Base-by-base conservation (phyloP, 1,140 invertebrate species). In the Zaprionus nigranus region DNA sequence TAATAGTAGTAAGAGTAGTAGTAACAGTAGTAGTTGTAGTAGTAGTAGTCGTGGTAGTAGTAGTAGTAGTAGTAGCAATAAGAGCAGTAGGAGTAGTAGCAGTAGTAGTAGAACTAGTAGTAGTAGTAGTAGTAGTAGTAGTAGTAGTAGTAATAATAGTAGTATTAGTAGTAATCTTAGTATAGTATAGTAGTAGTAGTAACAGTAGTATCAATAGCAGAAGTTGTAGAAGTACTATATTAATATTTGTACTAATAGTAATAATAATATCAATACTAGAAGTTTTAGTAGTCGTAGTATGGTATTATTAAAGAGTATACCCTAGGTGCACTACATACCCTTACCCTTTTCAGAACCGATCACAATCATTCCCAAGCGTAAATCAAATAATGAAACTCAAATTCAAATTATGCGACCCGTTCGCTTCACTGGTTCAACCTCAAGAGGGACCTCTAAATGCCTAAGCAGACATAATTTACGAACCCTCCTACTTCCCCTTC, bases 341-440 rank as follows among this genome's bases (percentile, higher is more conserved):
- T 22, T 0, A 6, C 20, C 20, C 5, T 12, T 12, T 6, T 34
- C 22, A 49, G 11, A 28, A 59, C 34, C 38, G 57, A 20, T 13
- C 36, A 30, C 28, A 61, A 74, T 46, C 53, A 54, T 70, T 67
- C 40, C 15, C 53, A 34, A 40, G 40, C 38, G 62, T 87, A 87
- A 87, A 87, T 87, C 84, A 87, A 70, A 78, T 53, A 78, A 80
- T 87, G 80, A 87, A 83, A 61, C 53, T 63, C 36, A 54, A 78
- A 78, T 83, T 82, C 53, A 69, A 71, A 80, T 73, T 73, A 67
- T 58, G 20, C 69, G 57, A 66, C 40, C 40, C 49, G 28, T 51
- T 64, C 24, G 34, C 13, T 61, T 54, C 17, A 22, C 40, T 46
- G n/a, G 49, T 30, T 63, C 53, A 70, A 59, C 51, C 56, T 43